phyloP scores from a whole-genome alignment of 2,888 invertebrate genomes.

The Brachycybe producta region DNA sequence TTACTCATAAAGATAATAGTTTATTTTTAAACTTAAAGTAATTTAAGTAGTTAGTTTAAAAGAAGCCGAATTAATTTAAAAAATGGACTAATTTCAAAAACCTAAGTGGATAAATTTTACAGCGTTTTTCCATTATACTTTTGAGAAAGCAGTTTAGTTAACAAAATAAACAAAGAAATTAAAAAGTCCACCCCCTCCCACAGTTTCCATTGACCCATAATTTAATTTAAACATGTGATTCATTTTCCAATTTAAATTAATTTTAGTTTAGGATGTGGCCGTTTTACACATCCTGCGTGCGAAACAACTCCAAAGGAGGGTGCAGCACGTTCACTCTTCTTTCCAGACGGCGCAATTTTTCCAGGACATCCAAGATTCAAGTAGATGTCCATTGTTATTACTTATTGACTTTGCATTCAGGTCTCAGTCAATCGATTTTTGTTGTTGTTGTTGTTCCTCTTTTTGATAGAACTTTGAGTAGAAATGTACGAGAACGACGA shows the following conservation, averaged over 20 bases:
- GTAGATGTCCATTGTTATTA: constrained; percentile 24
- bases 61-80: no score
- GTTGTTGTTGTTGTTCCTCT: constrained; percentile 6
- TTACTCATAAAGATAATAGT: no score
- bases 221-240: not conserved
- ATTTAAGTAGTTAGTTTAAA: no score
- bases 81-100: no score
- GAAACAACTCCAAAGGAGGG: constrained; percentile 56
- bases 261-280: constrained; percentile 64
- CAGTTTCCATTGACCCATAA: no score
- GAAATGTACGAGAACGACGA: constrained; percentile 79
- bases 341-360: constrained; percentile 88
- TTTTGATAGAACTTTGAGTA: constrained; percentile 56
- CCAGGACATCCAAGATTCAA: constrained; percentile 90
- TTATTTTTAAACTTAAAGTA: no score
- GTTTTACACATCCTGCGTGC: constrained; percentile 72
- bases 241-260: not conserved
- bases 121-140: no score
- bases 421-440: not conserved
- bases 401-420: constrained; percentile 9
- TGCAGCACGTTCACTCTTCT: constrained; percentile 67
- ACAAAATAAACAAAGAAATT: no score
- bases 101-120: no score
- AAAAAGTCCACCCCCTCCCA: no score
- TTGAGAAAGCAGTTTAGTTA: no score